Conservation (phyloP, 1,140 invertebrate genomes). For the Eurosta solidaginis region DNA sequence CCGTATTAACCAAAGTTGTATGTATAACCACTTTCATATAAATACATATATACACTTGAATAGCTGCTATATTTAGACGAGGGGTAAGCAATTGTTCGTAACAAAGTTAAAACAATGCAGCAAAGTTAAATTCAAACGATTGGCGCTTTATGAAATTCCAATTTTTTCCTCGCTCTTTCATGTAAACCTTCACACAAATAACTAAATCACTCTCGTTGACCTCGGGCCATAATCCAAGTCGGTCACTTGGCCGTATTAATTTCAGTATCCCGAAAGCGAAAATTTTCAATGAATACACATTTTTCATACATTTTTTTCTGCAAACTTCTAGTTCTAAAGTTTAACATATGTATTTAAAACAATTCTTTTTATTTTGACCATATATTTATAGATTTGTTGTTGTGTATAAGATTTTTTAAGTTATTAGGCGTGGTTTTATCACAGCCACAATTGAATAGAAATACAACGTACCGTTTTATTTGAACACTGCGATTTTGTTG, state of each 20-base stretch:
- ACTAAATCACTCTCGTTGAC: background rate
- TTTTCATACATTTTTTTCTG: background rate
- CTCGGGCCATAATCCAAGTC: background rate
- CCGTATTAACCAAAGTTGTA: too few relatives aligned
- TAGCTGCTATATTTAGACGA: too few relatives aligned
- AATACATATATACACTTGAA: too few relatives aligned
- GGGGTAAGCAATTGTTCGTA: too few relatives aligned
- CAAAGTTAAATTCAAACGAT: too few relatives aligned
- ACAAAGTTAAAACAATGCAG: too few relatives aligned
- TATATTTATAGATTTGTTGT: too few relatives aligned
- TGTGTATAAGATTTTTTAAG: too few relatives aligned
- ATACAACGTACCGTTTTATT: background rate
- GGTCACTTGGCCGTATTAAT: background rate
- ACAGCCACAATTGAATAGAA: background rate
- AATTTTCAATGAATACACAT: slow-evolving; percentile 5
- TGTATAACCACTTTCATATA: too few relatives aligned
- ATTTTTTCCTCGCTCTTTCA: background rate
- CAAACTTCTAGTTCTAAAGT: background rate
- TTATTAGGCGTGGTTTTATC: background rate
- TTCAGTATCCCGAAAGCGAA: background rate
- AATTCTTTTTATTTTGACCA: background rate
- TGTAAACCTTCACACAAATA: background rate
- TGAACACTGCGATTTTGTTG: background rate
- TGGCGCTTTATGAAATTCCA: background rate
- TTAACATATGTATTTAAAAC: background rate